These are phyloP conservation scores for Thamnophis elegans DNA, from an alignment of 2,797 vertebrate genomes.

Conservation along the genomic window DNA sequence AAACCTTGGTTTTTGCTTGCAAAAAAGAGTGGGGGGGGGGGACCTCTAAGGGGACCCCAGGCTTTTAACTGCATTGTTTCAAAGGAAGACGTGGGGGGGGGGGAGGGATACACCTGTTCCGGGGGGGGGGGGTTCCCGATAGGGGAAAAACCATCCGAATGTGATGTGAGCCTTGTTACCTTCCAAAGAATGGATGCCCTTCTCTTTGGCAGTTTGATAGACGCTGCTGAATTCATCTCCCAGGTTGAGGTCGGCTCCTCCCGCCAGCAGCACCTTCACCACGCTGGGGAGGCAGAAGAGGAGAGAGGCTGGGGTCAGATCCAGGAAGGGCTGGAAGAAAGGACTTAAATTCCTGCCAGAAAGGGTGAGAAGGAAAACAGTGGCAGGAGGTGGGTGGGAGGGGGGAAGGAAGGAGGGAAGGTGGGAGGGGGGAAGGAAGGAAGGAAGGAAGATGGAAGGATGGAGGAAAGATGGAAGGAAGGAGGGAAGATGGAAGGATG, in stretches of 20 bases:
- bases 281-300: slow-evolving; percentile 70
- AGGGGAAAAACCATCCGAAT: accelerated
- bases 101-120: neutral
- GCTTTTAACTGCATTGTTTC: neutral
- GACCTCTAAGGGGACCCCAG: neutral
- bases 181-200: slow-evolving; percentile 91
- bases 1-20: neutral
- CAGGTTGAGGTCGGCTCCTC: slow-evolving; percentile 87
- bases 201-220: slow-evolving; percentile 88
- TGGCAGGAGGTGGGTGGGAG: accelerated
- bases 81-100: too few relatives aligned
- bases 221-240: slow-evolving; percentile 94
- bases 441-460: too few relatives aligned
- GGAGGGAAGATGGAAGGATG: too few relatives aligned
- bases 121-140: too few relatives aligned
- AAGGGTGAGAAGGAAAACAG: neutral
- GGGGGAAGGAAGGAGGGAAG: too few relatives aligned
- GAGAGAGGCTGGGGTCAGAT: too few relatives aligned
- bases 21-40: too few relatives aligned
- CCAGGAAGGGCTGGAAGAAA: neutral
- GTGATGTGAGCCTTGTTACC: slow-evolving; percentile 68
- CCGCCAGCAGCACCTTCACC: slow-evolving; percentile 83
- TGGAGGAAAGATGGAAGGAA: accelerated
- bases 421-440: accelerated
- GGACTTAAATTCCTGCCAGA: accelerated